Evolutionary conservation across 2,888 invertebrate genomes (phyloP).

Genomic region (Ephialtes manifestator): DNA sequence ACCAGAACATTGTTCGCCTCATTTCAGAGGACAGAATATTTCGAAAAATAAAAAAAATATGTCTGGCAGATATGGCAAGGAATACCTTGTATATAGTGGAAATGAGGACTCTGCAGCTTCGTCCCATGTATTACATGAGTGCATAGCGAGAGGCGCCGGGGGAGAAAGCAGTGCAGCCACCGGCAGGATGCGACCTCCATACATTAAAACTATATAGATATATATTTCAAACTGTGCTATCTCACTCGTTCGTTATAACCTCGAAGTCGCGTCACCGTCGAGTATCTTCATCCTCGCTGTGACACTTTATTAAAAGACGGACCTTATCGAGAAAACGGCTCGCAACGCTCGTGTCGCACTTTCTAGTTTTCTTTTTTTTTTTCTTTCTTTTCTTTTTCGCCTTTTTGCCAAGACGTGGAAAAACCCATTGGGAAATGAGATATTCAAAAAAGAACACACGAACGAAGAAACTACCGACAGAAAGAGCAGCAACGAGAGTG

Average conservation of each 20-base stretch:
- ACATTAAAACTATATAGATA: conserved; percentile 11
- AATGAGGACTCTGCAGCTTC: not conserved
- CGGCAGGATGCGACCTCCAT: not conserved
- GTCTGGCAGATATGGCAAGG: not conserved
- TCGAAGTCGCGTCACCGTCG: conserved; percentile 16
- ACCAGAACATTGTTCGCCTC: not conserved
- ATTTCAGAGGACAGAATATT: not conserved
- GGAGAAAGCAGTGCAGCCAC: conserved; percentile 1
- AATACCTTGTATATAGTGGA: not conserved
- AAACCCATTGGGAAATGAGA: conserved; percentile 58
- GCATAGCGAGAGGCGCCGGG: not conserved
- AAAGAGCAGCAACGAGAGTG: conserved; percentile 38
- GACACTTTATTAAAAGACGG: conserved; percentile 74
- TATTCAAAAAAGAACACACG: conserved; percentile 29
- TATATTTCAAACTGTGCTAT: not conserved
- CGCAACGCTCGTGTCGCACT: not conserved
- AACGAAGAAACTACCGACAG: conserved; percentile 25
- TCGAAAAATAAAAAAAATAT: not conserved
- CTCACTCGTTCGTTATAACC: not conserved
- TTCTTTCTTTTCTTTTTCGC: not conserved
- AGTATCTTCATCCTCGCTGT: conserved; percentile 59
- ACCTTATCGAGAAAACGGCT: conserved; percentile 54
- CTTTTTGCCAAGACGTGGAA: not conserved
- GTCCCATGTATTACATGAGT: not conserved
- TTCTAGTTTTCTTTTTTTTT: too few relatives aligned